These are phyloP conservation scores for Gorsachius magnificus DNA, from an alignment of 2,797 vertebrate species.

Conservation along the genomic window DNA sequence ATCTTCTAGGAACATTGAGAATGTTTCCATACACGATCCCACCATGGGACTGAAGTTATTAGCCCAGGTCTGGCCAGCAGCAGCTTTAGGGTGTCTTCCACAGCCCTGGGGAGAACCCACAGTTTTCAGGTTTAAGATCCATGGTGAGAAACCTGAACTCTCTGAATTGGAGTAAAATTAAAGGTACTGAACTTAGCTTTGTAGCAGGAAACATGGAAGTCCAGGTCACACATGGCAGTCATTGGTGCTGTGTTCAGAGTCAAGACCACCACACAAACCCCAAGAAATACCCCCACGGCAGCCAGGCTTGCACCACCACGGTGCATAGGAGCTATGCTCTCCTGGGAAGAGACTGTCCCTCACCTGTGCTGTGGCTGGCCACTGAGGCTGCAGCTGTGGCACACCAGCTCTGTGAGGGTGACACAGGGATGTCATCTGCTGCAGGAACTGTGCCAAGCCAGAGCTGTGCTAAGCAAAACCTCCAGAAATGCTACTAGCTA, in stretches of 20 bases:
- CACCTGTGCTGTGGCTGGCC: not conserved
- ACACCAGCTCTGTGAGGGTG: not conserved
- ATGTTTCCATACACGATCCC: not conserved
- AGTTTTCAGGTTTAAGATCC: not conserved
- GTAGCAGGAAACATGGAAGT: not conserved
- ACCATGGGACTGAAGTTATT: not conserved
- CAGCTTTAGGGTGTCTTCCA: not conserved
- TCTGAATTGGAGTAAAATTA: not conserved
- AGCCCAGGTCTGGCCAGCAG: not conserved
- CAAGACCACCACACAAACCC: not conserved
- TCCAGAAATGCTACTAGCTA: not conserved
- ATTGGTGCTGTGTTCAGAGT: not conserved
- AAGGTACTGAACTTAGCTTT: not conserved
- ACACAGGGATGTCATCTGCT: not conserved
- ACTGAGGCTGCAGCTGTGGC: not conserved
- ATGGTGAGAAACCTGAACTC: not conserved
- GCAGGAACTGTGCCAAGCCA: not conserved
- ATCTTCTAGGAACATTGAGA: not conserved
- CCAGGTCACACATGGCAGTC: not conserved
- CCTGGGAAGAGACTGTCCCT: not conserved
- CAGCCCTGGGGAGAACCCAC: not conserved
- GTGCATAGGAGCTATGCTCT: not conserved
- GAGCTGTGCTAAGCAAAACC: not conserved
- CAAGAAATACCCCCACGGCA: not conserved
- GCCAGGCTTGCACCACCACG: not conserved